These are phyloP conservation scores for Tanypteryx hageni DNA, from an alignment of 2,888 invertebrate genomes.

Conservation along the genomic window DNA sequence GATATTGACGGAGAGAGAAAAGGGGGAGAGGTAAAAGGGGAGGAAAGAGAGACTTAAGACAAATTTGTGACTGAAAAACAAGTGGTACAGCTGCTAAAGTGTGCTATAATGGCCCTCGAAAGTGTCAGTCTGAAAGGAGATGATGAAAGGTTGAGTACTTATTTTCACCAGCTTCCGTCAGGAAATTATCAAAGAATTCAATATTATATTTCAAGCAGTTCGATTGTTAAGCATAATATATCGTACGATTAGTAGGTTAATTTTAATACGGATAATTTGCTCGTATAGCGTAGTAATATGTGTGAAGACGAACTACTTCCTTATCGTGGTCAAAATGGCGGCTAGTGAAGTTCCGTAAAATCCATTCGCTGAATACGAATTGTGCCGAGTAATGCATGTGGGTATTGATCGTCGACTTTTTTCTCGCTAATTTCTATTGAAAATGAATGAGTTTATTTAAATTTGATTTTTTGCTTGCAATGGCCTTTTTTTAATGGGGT, in stretches of 20 bases:
- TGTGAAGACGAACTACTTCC: slow-evolving; percentile 32
- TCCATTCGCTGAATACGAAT: neutral
- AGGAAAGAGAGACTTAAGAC: slow-evolving; percentile 64
- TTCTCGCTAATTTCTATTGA: neutral
- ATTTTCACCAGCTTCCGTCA: slow-evolving; percentile 58
- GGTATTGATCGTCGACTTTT: neutral
- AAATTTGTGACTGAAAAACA: slow-evolving; percentile 62
- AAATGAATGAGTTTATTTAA: neutral
- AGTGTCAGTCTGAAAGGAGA: slow-evolving; percentile 65
- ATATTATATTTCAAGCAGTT: slow-evolving; percentile 26
- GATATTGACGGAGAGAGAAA: slow-evolving; percentile 63
- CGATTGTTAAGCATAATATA: slow-evolving; percentile 33
- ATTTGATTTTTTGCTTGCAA: neutral
- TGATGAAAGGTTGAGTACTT: slow-evolving; percentile 64
- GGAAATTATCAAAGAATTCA: slow-evolving; percentile 26
- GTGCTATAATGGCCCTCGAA: slow-evolving; percentile 65
- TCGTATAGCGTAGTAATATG: neutral
- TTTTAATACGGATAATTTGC: neutral
- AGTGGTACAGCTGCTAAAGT: slow-evolving; percentile 64
- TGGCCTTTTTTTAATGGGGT: neutral
- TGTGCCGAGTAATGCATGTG: slow-evolving; percentile 44
- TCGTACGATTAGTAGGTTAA: slow-evolving; percentile 17
- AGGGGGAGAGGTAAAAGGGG: slow-evolving; percentile 64
- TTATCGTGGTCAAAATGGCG: slow-evolving; percentile 61
- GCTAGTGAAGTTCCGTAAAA: neutral